Evolutionary conservation across 2,888 invertebrate genomes (phyloP).

Genomic region (Perdita meconis): DNA sequence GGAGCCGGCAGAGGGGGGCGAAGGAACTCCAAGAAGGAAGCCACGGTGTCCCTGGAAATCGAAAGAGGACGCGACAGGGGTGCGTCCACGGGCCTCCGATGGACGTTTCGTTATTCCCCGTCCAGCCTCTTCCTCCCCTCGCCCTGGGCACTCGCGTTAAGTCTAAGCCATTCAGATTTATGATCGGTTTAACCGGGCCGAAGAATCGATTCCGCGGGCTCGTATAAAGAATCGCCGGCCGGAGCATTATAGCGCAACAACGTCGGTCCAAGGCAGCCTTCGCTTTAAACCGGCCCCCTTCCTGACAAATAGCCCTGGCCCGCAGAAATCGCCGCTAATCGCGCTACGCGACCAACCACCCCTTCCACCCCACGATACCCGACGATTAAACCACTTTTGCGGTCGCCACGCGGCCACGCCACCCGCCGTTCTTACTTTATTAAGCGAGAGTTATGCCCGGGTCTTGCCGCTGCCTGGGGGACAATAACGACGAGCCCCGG

Average conservation of each 20-base stretch:
- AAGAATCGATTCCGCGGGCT: conserved; percentile 59
- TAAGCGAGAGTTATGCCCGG: conserved; percentile 55
- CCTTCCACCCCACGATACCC: conserved; percentile 30
- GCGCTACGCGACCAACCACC: conserved; percentile 30
- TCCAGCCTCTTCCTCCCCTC: background rate
- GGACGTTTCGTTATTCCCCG: conserved; percentile 6
- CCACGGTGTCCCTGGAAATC: conserved; percentile 32
- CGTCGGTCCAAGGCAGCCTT: conserved; percentile 21
- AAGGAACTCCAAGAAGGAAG: background rate
- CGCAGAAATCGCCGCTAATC: conserved; percentile 61
- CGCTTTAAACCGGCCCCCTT: conserved; percentile 43
- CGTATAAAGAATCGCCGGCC: conserved; percentile 28
- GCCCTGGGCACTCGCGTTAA: conserved; percentile 39
- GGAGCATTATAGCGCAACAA: conserved; percentile 29
- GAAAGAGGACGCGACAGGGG: conserved; percentile 28
- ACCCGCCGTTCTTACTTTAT: conserved; percentile 56
- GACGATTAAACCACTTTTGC: conserved; percentile 57
- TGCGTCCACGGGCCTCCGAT: conserved; percentile 17
- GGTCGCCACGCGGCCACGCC: conserved; percentile 16
- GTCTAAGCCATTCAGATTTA: conserved; percentile 74
- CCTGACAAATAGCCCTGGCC: conserved; percentile 52
- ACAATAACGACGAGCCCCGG: conserved; percentile 17
- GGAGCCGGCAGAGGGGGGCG: background rate
- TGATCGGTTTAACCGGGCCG: conserved; percentile 71
- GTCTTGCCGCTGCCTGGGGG: conserved; percentile 10